Evolutionary conservation across 2,797 vertebrate species (phyloP).

Genomic region (Hapalemur alaotrensis): DNA sequence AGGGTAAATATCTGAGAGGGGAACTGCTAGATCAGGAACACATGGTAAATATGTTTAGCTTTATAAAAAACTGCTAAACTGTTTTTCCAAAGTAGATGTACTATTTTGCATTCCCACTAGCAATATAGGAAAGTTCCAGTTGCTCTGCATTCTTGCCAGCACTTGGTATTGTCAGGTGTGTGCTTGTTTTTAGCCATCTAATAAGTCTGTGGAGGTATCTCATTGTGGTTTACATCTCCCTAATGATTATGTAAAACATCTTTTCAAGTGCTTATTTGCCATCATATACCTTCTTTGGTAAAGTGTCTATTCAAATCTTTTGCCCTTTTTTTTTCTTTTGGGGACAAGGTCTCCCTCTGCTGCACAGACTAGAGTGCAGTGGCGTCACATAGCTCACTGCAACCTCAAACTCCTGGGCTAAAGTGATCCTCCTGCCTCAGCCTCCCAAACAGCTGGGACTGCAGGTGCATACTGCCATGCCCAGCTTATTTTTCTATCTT

Average conservation of each 20-base stretch:
- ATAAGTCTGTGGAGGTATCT: not conserved
- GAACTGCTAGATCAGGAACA: not conserved
- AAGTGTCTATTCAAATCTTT: constrained; percentile 10
- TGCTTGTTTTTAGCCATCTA: not conserved
- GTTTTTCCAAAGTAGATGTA: not conserved
- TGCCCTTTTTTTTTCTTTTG: not conserved
- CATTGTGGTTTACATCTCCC: not conserved
- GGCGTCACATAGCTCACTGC: not conserved
- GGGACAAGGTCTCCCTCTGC: not conserved
- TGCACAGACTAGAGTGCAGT: not conserved
- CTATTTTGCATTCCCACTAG: not conserved
- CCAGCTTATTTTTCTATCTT: not conserved
- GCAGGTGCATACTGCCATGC: not conserved
- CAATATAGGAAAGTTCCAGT: not conserved
- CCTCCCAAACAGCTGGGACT: not conserved
- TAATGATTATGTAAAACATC: not conserved
- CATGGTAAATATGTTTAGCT: constrained; percentile 7
- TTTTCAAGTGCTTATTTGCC: not conserved
- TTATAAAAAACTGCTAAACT: not conserved
- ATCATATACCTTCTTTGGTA: not conserved
- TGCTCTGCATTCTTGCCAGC: not conserved
- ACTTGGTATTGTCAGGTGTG: not conserved
- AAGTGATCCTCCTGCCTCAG: not conserved
- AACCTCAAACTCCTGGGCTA: not conserved
- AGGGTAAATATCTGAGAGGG: not conserved